Conservation (phyloP, 2,797 vertebrate genomes). For the Paratrypauchen microcephalus region DNA sequence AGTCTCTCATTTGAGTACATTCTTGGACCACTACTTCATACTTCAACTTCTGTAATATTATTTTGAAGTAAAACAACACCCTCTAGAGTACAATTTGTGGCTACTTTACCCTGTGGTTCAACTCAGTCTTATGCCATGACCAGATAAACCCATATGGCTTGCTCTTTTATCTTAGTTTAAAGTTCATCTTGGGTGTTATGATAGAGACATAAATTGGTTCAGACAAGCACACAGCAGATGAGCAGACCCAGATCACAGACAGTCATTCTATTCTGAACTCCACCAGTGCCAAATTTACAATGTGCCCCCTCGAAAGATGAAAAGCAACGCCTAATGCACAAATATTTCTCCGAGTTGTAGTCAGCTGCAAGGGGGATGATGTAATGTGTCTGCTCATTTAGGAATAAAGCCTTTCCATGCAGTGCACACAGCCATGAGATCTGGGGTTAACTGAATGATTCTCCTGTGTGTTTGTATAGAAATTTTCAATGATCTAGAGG, state of each 20-base stretch:
- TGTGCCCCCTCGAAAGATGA: slow-evolving; percentile 52
- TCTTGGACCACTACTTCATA: too few relatives aligned
- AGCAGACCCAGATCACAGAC: slow-evolving; percentile 45
- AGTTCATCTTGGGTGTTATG: slow-evolving; percentile 35
- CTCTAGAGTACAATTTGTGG: too few relatives aligned
- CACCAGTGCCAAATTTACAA: slow-evolving; percentile 61
- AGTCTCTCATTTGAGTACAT: too few relatives aligned
- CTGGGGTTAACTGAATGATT: not conserved
- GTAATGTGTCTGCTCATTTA: slow-evolving; percentile 32
- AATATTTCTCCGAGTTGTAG: slow-evolving; percentile 36
- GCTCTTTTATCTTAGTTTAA: slow-evolving; percentile 49
- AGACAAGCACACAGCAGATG: slow-evolving; percentile 60
- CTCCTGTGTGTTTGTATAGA: not conserved
- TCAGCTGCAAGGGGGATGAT: slow-evolving; percentile 52
- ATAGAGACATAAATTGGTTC: slow-evolving; percentile 50
- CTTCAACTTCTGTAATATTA: too few relatives aligned
- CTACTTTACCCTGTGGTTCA: too few relatives aligned
- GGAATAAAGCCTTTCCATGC: slow-evolving; percentile 6
- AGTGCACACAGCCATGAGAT: not conserved
- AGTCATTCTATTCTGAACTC: slow-evolving; percentile 61
- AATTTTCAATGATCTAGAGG: not conserved
- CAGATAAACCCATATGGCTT: slow-evolving; percentile 10
- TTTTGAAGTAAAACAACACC: too few relatives aligned
- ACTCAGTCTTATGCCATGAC: too few relatives aligned
- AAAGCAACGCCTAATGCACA: slow-evolving; percentile 42